Base-by-base conservation (phyloP, 2,113 vertebrate genomes). In the Crotalus horridus region DNA sequence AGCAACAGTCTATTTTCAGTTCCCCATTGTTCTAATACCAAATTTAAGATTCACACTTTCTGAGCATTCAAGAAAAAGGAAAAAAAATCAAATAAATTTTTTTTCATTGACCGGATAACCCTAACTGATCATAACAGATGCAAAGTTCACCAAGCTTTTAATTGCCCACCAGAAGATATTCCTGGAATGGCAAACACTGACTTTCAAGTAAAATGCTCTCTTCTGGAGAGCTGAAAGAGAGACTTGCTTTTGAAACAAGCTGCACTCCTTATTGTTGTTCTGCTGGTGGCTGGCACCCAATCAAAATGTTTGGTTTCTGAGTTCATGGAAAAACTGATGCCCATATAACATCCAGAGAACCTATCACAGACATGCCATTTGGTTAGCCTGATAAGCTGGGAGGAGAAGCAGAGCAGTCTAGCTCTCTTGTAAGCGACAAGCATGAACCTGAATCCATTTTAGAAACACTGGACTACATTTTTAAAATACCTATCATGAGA, bases 1-100 rank as follows among this genome's bases (percentile, higher is more conserved):
- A 95, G 94, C 93, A 93, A 88, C 89, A 39, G 87, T 23, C 94
- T 94, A n/a, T 93, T 97, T 94, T 92, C 93, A 6, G 59, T 0
- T 89, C 88, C 93, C 94, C 91, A 86, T 91, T 96, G 94, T 94
- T 93, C 3, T 92, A 54, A 51, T 2, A 10, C 13, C 3, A 2
- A 0, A 11, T 91, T 90, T 94, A 48, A 85, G 91, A 90, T 39
- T 85, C 59, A 53, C 55, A 61, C 2, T 15, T 95, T 95, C 90
- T 89, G 0, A 12, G 29, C 85, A 46, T 69, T 89, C 55, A 3
- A 51, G 54, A 1, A 33, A 23, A 23, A 39, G 43, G 23, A 13
- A 3, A 46, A 4, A 51, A 86, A 29, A 91, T 56, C 24, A 53
- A 53, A 92, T 51, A 90, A 90, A 90, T 10, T 89, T 39, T 0